Evolutionary conservation across 2,888 invertebrate species (phyloP), one percentile per base, ranked within the genome.

Genomic region (Drosophila niveifrons): DNA sequence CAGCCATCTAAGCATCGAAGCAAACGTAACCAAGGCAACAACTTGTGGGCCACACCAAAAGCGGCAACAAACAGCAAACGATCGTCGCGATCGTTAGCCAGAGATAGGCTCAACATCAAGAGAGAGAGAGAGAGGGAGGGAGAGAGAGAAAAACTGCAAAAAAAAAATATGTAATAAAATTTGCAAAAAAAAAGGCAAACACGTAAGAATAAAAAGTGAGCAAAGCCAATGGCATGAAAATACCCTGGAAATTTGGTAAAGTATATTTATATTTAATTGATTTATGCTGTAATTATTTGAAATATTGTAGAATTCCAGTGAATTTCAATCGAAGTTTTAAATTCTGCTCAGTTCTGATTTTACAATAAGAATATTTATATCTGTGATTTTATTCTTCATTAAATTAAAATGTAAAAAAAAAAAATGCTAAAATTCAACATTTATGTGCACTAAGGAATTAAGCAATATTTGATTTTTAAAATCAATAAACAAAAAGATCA

Each of bases 21-120:
- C 10, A 44, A 44, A 67, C 72, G 63, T 67, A 72, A 23, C 23
- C 65, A 55, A 56, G 50, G 39, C 66, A 62, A 36, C 48, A 72
- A 65, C 67, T 66, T 67, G 66, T 64, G 56, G 55, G 62, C 51
- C 58, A 67, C 64, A 57, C 55, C 61, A 68, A 64, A 52, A 57
- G 15, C 18, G 23, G 31, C 53, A 56, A 43, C 50, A 66, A 69
- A 55, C 61, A 15, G 36, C 7, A 34, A 48, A 28, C 48, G 46
- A 53, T 53, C 51, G 61, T 41, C 62, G 56, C 58, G 36, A 65
- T 58, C 65, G 59, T 53, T 48, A 28, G 46, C 15, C 51, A 62
- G 52, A 57, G 57, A 48, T 55, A 58, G 53, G 53, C 66, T 44
- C 28, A n/a, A 31, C 9, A 36, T n/a, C 36, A n/a, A 36, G 15